phyloP scores from a whole-genome alignment of 2,888 invertebrate genomes.

The Lasioglossum morio region DNA sequence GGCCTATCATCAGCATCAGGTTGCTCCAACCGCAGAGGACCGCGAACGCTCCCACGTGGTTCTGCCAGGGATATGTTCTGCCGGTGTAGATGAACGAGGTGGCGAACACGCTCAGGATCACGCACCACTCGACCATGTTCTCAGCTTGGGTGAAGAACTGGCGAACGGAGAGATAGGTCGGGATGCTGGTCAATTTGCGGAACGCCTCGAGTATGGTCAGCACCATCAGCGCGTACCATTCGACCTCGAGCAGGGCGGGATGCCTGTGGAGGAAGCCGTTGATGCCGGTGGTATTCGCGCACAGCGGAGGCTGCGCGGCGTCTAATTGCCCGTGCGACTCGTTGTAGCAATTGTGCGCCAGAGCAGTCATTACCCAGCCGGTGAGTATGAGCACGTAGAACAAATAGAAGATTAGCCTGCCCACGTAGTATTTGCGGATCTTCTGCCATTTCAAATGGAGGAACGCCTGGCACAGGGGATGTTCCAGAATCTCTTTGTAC shows the following conservation, averaged over 20 bases:
- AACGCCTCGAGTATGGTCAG: slow-evolving; percentile 92
- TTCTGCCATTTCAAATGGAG: slow-evolving; percentile 96
- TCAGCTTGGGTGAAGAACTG: slow-evolving; percentile 94
- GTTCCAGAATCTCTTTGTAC: slow-evolving; percentile 93
- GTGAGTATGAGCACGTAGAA: slow-evolving; percentile 93
- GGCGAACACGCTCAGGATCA: slow-evolving; percentile 93
- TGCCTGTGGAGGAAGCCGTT: slow-evolving; percentile 91
- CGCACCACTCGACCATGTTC: slow-evolving; percentile 95
- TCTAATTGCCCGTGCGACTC: slow-evolving; percentile 88
- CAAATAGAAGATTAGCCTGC: slow-evolving; percentile 91
- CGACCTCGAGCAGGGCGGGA: slow-evolving; percentile 92
- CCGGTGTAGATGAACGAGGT: slow-evolving; percentile 93
- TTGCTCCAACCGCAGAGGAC: slow-evolving; percentile 95
- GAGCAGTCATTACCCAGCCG: slow-evolving; percentile 91
- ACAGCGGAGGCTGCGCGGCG: slow-evolving; percentile 86
- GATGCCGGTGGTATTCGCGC: slow-evolving; percentile 89
- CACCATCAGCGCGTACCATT: slow-evolving; percentile 93
- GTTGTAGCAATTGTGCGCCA: slow-evolving; percentile 94
- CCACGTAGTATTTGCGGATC: slow-evolving; percentile 94
- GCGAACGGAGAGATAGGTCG: slow-evolving; percentile 92
- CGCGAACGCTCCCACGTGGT: slow-evolving; percentile 94
- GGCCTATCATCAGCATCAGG: slow-evolving; percentile 96
- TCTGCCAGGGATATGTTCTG: slow-evolving; percentile 92
- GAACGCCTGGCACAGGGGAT: slow-evolving; percentile 95
- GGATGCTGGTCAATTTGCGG: slow-evolving; percentile 92